Base-by-base conservation (phyloP, 2,797 vertebrate species). In the Channa striata region DNA sequence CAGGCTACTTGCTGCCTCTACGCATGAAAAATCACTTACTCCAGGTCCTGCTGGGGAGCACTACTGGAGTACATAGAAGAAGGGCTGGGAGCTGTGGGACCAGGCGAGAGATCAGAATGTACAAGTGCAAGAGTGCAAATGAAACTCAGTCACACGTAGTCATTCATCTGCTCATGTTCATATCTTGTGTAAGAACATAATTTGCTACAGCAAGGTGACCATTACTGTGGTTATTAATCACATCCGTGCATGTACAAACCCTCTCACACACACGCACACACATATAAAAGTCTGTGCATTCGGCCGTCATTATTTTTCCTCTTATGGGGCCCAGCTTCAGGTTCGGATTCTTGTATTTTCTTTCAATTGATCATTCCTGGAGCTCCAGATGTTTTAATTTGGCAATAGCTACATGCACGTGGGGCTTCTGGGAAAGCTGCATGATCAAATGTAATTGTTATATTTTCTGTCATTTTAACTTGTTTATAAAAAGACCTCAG, bases 1-100 rank as follows among this genome's bases (percentile, higher is more conserved):
- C 90, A 90, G 91, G 85, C 90, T 85, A 84, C 85, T 90, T 86
- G 86, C 87, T 83, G 74, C 89, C 72, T 84, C 85, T 82, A 84
- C 17, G 75, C 90, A 84, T 89, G 92, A 93, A 82, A 85, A 85
- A 89, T 88, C 81, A 78, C 82, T 89, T 87, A 81, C 75, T 80
- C 63, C 10, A 25, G 64, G 78, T 83, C 78, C 74, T 70, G 63
- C 74, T 78, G 67, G 72, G 62, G 66, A 63, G 72, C 47, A 46
- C 52, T 47, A 72, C 82, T 83, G 78, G 83, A 74, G 60, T 54
- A 71, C 47, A 59, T 23, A 30, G 49, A 50, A 73, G 72, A 47
- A 46, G 20, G 36, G 47, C 69, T 72, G 76, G 78, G 74, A 85
- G 63, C 40, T 52, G 30, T 77, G 68, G 68, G 74, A 74, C 19